Base-by-base conservation (phyloP, 1,140 invertebrate species). In the Procambarus virginalis region DNA sequence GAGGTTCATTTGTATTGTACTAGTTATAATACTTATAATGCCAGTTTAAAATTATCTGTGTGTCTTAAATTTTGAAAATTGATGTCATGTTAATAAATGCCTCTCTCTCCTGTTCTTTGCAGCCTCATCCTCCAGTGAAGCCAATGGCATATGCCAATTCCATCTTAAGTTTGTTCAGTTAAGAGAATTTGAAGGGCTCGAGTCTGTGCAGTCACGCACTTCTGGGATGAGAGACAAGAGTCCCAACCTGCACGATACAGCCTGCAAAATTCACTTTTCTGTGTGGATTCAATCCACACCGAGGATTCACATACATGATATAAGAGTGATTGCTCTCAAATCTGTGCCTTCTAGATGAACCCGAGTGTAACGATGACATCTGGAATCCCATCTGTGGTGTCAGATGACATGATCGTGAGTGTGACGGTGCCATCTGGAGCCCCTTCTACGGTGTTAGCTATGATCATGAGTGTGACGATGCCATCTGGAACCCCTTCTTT, bases 41-140 rank as follows among this genome's bases (percentile, higher is more conserved):
- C 73, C 73, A 8, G 86, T 89, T 76, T 84, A 45, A 85, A 77
- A 85, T 17, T 77, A 3, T 14, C 8, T 17, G 14, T 46, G 75
- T 46, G 9, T 6, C 14, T 8, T 12, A 45, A 9, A 5, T 45
- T 48, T 46, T 14, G 2, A 48, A 2, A 10, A 77, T 3, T 2
- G 9, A 46, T 77, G 2, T 5, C 6, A 49, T 46, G 46, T 46
- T 46, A 46, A 14, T 34, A 34, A 12, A 64, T 22, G 17, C 45
- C 8, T 68, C 2, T 68, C 10, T 92, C 89, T 89, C 93, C 76
- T 93, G 93, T 94, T 94, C 93, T 92, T 96, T 97, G 92, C 95
- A 98, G 97, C 97, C 97, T 93, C 98, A 99, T 96, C 98, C 98
- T 17, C 96, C 98, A 93, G 97, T 99, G 75, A 98, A 97, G 94